Percentiles rank a stretch among this genome's conserved stretches.
These are phyloP conservation scores for Ataeniobius toweri DNA, from an alignment of 2,797 vertebrate genomes.

Conservation along the genomic window DNA sequence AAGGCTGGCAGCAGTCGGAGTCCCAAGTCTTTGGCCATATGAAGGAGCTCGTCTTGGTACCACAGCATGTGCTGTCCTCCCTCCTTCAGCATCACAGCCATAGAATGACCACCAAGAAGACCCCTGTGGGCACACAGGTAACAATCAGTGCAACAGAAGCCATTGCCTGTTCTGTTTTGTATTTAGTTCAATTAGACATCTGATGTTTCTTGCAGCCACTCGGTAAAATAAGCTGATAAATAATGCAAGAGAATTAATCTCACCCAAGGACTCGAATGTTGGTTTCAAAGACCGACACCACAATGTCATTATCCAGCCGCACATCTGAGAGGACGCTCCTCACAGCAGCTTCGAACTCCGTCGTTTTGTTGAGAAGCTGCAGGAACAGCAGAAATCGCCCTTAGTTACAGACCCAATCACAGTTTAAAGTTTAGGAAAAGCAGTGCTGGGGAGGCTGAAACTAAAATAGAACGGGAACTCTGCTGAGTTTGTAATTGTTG, in stretches of 20 bases:
- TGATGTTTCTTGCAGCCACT: not conserved
- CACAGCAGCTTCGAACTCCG: slow-evolving; percentile 96
- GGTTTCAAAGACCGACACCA: slow-evolving; percentile 98
- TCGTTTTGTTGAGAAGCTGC: slow-evolving; percentile 96
- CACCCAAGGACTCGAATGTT: slow-evolving; percentile 99
- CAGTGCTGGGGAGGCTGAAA: not conserved
- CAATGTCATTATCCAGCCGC: slow-evolving; percentile 97
- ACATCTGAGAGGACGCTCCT: slow-evolving; percentile 93
- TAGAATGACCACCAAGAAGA: slow-evolving; percentile 93
- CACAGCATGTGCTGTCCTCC: slow-evolving; percentile 92
- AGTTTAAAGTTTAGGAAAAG: not conserved
- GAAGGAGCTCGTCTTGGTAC: slow-evolving; percentile 94
- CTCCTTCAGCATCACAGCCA: slow-evolving; percentile 96
- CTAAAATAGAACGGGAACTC: not conserved
- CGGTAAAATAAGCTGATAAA: not conserved
- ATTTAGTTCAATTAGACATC: not conserved
- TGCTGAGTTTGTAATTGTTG: too few species aligned
- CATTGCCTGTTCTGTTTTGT: not conserved
- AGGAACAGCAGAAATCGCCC: slow-evolving; percentile 7
- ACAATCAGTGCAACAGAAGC: not conserved
- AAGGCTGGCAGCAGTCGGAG: slow-evolving; percentile 94
- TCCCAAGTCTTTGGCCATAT: slow-evolving; percentile 96
- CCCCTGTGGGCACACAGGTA: slow-evolving; percentile 78
- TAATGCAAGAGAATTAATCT: slow-evolving; percentile 63
- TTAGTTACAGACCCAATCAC: not conserved